These are phyloP conservation scores for Formica selysi DNA, from an alignment of 1,140 invertebrate species.

Conservation along the genomic window DNA sequence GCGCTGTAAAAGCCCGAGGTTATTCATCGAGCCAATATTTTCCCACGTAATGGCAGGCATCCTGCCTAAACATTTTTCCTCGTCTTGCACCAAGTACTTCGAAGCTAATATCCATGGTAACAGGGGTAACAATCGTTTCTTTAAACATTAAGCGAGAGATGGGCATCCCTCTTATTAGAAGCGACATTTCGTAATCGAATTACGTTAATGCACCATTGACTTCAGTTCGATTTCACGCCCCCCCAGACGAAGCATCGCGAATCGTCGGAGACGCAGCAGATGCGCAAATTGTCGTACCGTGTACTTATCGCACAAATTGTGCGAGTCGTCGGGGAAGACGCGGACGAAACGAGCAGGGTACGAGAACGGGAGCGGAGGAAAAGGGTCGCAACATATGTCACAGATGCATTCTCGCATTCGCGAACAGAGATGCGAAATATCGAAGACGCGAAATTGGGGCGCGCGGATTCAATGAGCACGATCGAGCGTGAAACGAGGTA, in stretches of 20 bases:
- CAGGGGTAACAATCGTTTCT: conserved; percentile 41
- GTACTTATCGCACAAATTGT: conserved; percentile 71
- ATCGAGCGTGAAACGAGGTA: conserved; percentile 74
- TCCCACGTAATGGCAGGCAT: conserved; percentile 14
- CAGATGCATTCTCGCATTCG: conserved; percentile 65
- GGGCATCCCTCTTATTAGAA: not conserved
- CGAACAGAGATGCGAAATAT: conserved; percentile 72
- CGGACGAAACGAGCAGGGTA: not conserved
- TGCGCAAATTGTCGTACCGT: conserved; percentile 67
- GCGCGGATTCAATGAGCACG: conserved; percentile 69
- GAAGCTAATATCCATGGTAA: not conserved
- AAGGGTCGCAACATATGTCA: conserved; percentile 69
- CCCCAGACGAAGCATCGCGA: conserved; percentile 39
- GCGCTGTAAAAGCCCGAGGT: conserved; percentile 11
- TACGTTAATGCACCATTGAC: conserved; percentile 45
- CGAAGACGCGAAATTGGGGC: conserved; percentile 71
- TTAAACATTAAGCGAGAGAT: conserved; percentile 37
- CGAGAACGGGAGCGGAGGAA: not conserved
- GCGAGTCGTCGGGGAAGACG: conserved; percentile 36
- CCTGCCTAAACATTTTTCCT: conserved; percentile 48
- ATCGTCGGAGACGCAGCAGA: conserved; percentile 63
- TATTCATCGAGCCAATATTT: conserved; percentile 59
- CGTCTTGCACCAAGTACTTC: not conserved
- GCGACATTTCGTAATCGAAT: conserved; percentile 2
- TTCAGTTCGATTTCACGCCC: conserved; percentile 71